Conservation (phyloP, 2,113 vertebrate species). For the Neofelis nebulosa region DNA sequence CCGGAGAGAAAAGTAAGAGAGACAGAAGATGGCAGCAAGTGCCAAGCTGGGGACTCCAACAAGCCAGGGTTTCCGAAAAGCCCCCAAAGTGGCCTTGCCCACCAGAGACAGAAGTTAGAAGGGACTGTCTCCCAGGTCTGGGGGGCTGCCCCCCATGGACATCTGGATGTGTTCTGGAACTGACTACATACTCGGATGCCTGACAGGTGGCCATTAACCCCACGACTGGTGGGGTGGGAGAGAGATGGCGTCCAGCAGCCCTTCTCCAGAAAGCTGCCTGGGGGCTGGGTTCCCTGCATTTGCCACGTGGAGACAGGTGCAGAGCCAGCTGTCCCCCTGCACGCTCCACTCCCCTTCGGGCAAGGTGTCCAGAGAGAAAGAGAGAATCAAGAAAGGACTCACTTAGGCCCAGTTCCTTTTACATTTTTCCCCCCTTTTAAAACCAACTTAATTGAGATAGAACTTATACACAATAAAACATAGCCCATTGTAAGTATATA, state of each 20-base stretch:
- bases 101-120: neutral
- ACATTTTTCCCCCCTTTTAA: neutral
- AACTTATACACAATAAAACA: neutral
- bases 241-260: neutral
- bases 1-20: neutral
- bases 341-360: neutral
- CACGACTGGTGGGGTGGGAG: fast-evolving
- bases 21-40: neutral
- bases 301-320: neutral
- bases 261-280: neutral
- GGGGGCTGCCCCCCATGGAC: neutral
- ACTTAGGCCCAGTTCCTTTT: neutral
- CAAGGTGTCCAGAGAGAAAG: neutral
- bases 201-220: neutral
- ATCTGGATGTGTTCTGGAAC: neutral
- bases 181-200: neutral
- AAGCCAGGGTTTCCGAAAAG: neutral
- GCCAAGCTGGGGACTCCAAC: neutral
- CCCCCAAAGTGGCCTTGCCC: neutral
- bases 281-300: neutral
- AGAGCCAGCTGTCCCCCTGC: neutral
- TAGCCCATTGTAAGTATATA: neutral
- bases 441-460: conserved; percentile 32
- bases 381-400: neutral
- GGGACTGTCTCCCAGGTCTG: too few species aligned